Evolutionary conservation across 2,797 vertebrate species (phyloP).

Genomic region (Oryzias sinensis): DNA sequence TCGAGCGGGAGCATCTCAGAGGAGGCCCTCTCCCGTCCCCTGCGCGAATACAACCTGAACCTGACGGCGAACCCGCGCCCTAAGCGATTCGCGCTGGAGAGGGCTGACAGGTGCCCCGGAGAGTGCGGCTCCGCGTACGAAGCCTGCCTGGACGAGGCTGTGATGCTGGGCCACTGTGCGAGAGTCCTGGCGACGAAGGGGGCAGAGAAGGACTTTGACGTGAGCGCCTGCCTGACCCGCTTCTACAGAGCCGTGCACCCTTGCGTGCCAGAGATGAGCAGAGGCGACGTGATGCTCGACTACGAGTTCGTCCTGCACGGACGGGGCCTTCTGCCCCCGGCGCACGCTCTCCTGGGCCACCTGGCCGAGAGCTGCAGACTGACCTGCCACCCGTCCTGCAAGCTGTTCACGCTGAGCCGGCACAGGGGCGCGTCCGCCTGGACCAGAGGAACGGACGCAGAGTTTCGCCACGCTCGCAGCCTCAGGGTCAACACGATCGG

Average conservation of each 20-base stretch:
- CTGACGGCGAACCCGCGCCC: background rate
- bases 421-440: conserved; percentile 22
- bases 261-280: conserved; percentile 20
- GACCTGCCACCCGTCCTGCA: background rate
- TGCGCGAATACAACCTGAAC: conserved; percentile 20
- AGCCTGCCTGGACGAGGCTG: conserved; percentile 24
- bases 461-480: background rate
- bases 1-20: no score
- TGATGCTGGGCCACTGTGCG: conserved; percentile 25
- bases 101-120: conserved; percentile 3
- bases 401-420: conserved; percentile 16
- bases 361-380: conserved; percentile 26
- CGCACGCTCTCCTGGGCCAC: conserved; percentile 15
- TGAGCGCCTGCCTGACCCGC: conserved; percentile 25
- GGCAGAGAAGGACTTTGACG: conserved; percentile 10
- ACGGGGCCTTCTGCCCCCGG: background rate
- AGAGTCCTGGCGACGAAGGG: conserved; percentile 2
- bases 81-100: background rate
- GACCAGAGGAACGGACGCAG: background rate
- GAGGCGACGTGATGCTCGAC: conserved; percentile 22
- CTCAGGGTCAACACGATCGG: conserved; percentile 14
- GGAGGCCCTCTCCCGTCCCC: background rate
- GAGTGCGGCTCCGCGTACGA: conserved; percentile 20
- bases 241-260: conserved; percentile 32
- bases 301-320: conserved; percentile 30